A percentile compares a stretch with the other conserved stretches of the same genome.
Evolutionary conservation across 2,797 vertebrate species (phyloP).

Genomic region (Enteromius viviparus): DNA sequence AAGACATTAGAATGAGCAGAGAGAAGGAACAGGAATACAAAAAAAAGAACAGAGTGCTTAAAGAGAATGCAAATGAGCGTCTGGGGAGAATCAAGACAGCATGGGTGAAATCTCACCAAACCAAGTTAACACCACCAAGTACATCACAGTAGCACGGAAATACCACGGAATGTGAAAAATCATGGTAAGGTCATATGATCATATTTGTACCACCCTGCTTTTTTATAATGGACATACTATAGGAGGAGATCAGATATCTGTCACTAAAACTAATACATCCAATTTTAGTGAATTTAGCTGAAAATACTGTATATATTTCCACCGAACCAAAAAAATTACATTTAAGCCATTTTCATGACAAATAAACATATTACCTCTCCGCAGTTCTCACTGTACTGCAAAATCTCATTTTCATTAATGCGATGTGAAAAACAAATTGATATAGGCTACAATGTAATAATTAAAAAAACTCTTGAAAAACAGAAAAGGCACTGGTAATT

Average conservation of each 20-base stretch:
- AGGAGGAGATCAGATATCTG: not conserved
- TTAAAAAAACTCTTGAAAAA: not conserved
- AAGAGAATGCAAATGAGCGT: constrained; percentile 55
- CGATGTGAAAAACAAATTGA: not conserved
- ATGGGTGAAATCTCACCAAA: not conserved
- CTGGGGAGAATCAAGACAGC: not conserved
- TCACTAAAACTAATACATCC: not conserved
- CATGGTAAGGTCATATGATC: not conserved
- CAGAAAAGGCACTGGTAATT: not conserved
- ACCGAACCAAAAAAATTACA: not conserved
- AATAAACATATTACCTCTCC: not conserved
- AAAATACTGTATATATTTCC: not conserved
- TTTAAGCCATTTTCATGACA: not conserved
- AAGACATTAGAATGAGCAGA: constrained; percentile 54
- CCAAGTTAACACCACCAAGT: not conserved
- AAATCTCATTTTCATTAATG: not conserved
- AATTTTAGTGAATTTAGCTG: not conserved
- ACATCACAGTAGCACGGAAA: not conserved
- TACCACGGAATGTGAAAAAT: not conserved
- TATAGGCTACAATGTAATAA: not conserved
- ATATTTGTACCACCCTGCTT: not conserved
- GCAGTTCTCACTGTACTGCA: not conserved
- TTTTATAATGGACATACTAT: not conserved
- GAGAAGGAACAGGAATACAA: constrained; percentile 54
- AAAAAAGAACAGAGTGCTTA: constrained; percentile 34